These are phyloP conservation scores for Sphaerophoria taeniata DNA, from an alignment of 2,888 invertebrate species.

Conservation along the genomic window DNA sequence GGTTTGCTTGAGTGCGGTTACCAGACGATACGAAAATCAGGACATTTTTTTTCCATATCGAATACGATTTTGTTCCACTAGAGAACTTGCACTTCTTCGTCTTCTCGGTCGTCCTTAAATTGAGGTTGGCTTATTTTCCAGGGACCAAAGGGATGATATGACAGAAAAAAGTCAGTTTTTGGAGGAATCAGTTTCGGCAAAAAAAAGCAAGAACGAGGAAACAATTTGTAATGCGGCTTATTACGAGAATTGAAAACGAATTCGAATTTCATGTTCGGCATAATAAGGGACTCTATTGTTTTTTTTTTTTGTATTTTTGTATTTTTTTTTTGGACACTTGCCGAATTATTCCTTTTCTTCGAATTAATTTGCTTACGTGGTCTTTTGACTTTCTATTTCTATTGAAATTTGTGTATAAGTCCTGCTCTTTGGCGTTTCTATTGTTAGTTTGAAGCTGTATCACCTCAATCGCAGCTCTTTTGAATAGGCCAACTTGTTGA, in stretches of 20 bases:
- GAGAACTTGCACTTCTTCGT: constrained; percentile 6
- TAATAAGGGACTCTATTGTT: constrained; percentile 62
- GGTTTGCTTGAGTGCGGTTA: constrained; percentile 59
- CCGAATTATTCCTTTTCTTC: constrained; percentile 19
- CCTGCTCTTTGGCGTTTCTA: neutral
- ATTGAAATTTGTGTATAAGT: neutral
- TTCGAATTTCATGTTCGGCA: constrained; percentile 71
- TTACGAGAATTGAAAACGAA: constrained; percentile 71
- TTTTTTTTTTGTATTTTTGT: constrained; percentile 4
- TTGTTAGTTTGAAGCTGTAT: too few relatives aligned
- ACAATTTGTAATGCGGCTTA: constrained; percentile 74
- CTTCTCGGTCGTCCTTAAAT: constrained; percentile 6
- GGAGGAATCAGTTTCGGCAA: constrained; percentile 60
- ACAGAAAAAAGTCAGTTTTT: neutral
- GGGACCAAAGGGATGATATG: neutral
- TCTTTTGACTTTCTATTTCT: neutral
- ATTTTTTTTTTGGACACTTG: constrained; percentile 46
- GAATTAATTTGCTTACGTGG: neutral
- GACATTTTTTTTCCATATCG: neutral
- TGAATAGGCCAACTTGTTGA: too few relatives aligned
- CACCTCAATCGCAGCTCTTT: too few relatives aligned
- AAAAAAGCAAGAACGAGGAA: constrained; percentile 52
- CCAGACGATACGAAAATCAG: constrained; percentile 56
- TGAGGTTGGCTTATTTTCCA: constrained; percentile 37
- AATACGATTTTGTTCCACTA: neutral